phyloP scores from a whole-genome alignment of 1,140 invertebrate species.

The Caerostris darwini region DNA sequence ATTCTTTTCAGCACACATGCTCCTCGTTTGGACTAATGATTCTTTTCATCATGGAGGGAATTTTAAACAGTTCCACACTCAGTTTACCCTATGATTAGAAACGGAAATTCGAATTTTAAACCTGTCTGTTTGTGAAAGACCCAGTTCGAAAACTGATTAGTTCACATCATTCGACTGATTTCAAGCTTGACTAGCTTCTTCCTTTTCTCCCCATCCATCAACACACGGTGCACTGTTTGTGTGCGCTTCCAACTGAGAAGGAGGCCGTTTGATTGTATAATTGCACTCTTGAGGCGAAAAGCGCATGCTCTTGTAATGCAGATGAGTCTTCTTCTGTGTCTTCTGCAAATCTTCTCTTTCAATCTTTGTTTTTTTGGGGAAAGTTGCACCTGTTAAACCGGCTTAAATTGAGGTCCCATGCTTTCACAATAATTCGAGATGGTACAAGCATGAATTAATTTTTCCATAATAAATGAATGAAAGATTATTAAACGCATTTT shows the following conservation, averaged over 20 bases:
- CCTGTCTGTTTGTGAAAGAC: not conserved
- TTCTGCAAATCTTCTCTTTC: not conserved
- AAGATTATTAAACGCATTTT: no score
- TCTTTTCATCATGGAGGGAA: not conserved
- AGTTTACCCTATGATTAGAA: constrained; percentile 26
- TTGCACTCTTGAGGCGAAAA: not conserved
- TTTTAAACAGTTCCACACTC: constrained; percentile 5
- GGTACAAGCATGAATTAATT: no score
- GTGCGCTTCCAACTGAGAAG: not conserved
- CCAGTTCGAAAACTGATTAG: constrained; percentile 24
- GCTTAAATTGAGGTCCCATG: not conserved
- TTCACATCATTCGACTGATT: constrained; percentile 37
- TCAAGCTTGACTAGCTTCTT: constrained; percentile 36
- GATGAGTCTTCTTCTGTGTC: not conserved
- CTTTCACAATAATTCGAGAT: no score
- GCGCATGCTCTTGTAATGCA: not conserved
- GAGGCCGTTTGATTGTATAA: constrained; percentile 2
- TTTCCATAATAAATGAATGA: no score
- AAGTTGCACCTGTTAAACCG: not conserved
- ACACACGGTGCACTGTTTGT: not conserved
- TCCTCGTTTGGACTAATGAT: not conserved
- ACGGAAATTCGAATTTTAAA: constrained; percentile 41
- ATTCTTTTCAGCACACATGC: not conserved
- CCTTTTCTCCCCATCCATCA: not conserved
- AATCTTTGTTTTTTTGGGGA: not conserved